Percentiles rank a stretch among this genome's conserved stretches.
phyloP scores from a whole-genome alignment of 2,888 invertebrate species.

The Chrysolina haemoptera region DNA sequence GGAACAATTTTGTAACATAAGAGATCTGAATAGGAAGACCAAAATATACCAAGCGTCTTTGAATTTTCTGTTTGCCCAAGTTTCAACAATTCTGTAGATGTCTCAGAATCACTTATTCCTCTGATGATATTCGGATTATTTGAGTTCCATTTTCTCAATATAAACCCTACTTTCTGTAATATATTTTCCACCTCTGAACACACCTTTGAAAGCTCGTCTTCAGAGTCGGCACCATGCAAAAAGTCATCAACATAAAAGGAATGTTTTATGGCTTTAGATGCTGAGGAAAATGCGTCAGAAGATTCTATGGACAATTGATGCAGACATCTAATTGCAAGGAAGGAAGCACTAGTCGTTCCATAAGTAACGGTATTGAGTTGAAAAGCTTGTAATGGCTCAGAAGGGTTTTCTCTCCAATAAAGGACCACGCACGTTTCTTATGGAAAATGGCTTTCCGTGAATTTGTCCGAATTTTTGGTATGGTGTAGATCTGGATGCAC shows the following conservation, averaged over 20 bases:
- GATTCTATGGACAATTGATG: slow-evolving; percentile 13
- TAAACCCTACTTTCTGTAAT: slow-evolving; percentile 38
- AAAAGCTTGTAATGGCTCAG: slow-evolving; percentile 34
- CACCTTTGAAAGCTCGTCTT: slow-evolving; percentile 19
- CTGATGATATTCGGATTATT: slow-evolving; percentile 33
- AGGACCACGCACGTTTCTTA: too few species aligned
- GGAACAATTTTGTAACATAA: not conserved
- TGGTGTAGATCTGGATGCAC: too few species aligned
- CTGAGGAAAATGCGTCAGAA: not conserved
- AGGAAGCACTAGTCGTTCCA: slow-evolving; percentile 35
- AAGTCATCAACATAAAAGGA: slow-evolving; percentile 52
- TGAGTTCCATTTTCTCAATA: slow-evolving; percentile 45
- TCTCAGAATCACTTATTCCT: slow-evolving; percentile 24
- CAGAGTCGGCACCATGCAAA: slow-evolving; percentile 36
- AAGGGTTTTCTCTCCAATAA: slow-evolving; percentile 40
- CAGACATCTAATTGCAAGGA: slow-evolving; percentile 24
- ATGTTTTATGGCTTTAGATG: slow-evolving; percentile 8
- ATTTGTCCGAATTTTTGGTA: too few species aligned
- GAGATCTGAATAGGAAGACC: too few species aligned
- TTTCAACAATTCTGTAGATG: too few species aligned
- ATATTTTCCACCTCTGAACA: slow-evolving; percentile 9
- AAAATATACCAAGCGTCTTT: too few species aligned
- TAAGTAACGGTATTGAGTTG: slow-evolving; percentile 47
- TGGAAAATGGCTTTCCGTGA: too few species aligned
- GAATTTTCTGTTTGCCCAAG: too few species aligned